These are phyloP conservation scores for Sussaba pulchella DNA, from an alignment of 2,888 invertebrate genomes.

Conservation along the genomic window DNA sequence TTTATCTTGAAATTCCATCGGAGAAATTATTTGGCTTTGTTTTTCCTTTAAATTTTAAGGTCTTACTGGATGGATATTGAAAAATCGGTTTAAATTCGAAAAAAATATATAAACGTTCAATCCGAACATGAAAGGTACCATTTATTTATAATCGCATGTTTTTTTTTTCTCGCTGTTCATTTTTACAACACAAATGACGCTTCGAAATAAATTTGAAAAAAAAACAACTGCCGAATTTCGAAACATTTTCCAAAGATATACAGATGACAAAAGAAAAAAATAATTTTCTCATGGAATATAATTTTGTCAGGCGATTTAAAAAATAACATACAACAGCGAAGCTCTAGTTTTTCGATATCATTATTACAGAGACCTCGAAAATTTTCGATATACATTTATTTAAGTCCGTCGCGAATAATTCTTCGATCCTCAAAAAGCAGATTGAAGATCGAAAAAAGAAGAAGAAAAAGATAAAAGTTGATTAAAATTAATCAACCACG, in stretches of 20 bases:
- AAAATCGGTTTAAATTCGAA: no score
- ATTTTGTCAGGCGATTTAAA: conserved; percentile 46
- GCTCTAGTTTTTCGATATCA: conserved; percentile 37
- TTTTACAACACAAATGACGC: conserved; percentile 83
- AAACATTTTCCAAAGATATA: conserved; percentile 77
- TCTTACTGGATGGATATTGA: no score
- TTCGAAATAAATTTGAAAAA: conserved; percentile 82
- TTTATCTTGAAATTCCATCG: no score
- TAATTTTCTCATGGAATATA: conserved; percentile 69
- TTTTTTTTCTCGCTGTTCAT: conserved; percentile 46
- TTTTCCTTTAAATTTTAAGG: no score
- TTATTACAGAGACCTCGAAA: conserved; percentile 38
- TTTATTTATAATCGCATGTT: conserved; percentile 76
- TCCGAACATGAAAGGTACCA: conserved; percentile 78
- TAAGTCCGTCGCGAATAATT: conserved; percentile 26
- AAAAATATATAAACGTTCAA: not conserved
- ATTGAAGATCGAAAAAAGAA: conserved; percentile 31
- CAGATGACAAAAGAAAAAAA: conserved; percentile 76
- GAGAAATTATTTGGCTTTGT: no score
- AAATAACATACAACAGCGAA: conserved; percentile 24
- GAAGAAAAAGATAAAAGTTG: conserved; percentile 41
- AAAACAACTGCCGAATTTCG: conserved; percentile 80
- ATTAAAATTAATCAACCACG: conserved; percentile 36
- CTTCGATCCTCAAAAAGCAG: conserved; percentile 34
- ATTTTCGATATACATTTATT: conserved; percentile 18